A percentile compares a stretch with the other conserved stretches of the same genome.
These are phyloP conservation scores for Drosophila mimica DNA, from an alignment of 2,888 invertebrate species.

Conservation along the genomic window DNA sequence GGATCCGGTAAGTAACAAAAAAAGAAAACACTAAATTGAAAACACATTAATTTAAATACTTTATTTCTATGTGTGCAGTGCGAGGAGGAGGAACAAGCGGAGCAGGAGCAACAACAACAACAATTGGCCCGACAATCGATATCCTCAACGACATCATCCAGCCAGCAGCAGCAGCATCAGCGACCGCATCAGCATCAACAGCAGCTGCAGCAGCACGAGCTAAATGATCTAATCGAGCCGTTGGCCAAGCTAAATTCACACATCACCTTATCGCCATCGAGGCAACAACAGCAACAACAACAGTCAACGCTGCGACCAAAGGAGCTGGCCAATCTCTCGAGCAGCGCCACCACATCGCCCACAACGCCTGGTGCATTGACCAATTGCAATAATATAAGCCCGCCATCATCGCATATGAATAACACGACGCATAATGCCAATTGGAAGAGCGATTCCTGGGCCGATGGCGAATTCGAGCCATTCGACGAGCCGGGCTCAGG, in stretches of 20 bases:
- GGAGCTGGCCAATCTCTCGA: constrained; percentile 82
- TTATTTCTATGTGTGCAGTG: constrained; percentile 61
- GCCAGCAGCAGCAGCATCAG: constrained; percentile 79
- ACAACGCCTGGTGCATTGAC: constrained; percentile 75
- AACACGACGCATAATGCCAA: constrained; percentile 84
- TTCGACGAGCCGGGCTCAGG: constrained; percentile 89
- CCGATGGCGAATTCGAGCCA: constrained; percentile 92
- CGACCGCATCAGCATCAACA: constrained; percentile 81
- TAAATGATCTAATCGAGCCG: constrained; percentile 83
- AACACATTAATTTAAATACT: background rate
- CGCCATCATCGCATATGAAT: constrained; percentile 79
- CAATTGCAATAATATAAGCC: constrained; percentile 85
- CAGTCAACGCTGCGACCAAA: constrained; percentile 80
- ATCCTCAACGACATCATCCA: constrained; percentile 75
- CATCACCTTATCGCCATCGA: constrained; percentile 76
- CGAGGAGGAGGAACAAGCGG: constrained; percentile 84
- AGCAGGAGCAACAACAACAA: constrained; percentile 82
- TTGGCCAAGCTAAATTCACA: constrained; percentile 81
- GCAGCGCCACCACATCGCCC: constrained; percentile 73
- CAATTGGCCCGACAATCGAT: constrained; percentile 79
- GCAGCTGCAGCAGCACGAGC: constrained; percentile 80
- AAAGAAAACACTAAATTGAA: background rate
- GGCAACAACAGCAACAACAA: constrained; percentile 32
- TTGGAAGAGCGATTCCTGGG: constrained; percentile 88
- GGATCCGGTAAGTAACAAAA: constrained; percentile 87